These are phyloP conservation scores for Drosophila gaucha DNA, from an alignment of 2,888 invertebrate genomes.

Conservation along the genomic window DNA sequence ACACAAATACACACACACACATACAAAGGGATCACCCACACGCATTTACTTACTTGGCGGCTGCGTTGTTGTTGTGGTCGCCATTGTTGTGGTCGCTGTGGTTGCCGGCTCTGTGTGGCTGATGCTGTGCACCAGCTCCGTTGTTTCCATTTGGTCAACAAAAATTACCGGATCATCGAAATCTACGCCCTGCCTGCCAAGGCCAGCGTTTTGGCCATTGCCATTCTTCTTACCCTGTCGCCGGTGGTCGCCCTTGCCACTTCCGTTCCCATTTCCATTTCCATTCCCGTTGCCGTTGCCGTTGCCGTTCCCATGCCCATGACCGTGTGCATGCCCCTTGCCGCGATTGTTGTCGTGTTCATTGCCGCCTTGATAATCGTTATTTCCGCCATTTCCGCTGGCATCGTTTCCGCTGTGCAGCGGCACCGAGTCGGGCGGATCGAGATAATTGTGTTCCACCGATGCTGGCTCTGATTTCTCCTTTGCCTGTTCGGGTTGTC, in stretches of 20 bases:
- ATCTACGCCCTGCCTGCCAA: conserved; percentile 68
- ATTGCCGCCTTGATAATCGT: conserved; percentile 82
- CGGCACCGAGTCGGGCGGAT: conserved; percentile 84
- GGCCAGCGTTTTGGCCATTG: conserved; percentile 40
- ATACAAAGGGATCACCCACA: conserved; percentile 28
- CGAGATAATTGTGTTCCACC: conserved; percentile 84
- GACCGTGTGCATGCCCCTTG: conserved; percentile 50
- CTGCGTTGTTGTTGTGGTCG: conserved; percentile 87
- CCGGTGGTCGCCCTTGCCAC: conserved; percentile 50
- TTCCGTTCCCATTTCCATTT: conserved; percentile 52
- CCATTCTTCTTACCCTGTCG: conserved; percentile 48
- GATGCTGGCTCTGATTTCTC: conserved; percentile 83
- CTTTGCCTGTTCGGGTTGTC: conserved; percentile 65
- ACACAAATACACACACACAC: background rate
- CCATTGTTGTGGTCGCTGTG: conserved; percentile 85
- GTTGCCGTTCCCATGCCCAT: conserved; percentile 54
- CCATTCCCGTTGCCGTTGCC: conserved; percentile 51
- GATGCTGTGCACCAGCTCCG: conserved; percentile 85
- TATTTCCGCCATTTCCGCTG: conserved; percentile 84
- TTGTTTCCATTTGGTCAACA: conserved; percentile 85
- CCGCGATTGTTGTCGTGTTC: conserved; percentile 59
- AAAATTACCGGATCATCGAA: conserved; percentile 84
- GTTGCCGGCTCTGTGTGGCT: conserved; percentile 84
- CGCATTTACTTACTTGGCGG: conserved; percentile 86
- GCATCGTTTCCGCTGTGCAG: conserved; percentile 84